Base-by-base conservation (phyloP, 2,888 invertebrate genomes). In the Tinea trinotella region DNA sequence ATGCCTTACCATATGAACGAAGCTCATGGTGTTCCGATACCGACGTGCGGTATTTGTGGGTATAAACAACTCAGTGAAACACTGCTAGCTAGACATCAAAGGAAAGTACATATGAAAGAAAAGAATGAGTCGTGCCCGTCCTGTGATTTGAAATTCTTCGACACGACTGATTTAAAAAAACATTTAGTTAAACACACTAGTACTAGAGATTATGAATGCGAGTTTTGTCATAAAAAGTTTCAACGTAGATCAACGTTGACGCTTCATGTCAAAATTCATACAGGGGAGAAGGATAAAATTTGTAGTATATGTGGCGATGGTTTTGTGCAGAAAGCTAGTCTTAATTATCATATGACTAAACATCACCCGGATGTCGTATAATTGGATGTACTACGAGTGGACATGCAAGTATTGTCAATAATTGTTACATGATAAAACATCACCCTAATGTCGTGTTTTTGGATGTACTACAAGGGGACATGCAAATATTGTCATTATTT, bases 191-290 rank as follows among this genome's bases (percentile, higher is more conserved):
- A 12, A 4, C 71, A 71, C 49, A 59, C 59, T 3, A 54, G 61
- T 7, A 59, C 59, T 3, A 67, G 62, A 13, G 59, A 61, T 7
- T 56, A 53, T 52, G 58, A 64, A 10, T 74, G 71, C 55, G 50
- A 57, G 4, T 64, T 57, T 34, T 74, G 74, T 57, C 61, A 62
- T n/a, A 71, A 74, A 56, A 59, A 59, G 10, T 71, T 68, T 55
- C 55, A 56, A 4, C 56, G 62, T n/a, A 17, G 12, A 3, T 52
- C 18, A 2, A 57, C 62, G 6, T 19, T 61, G 53, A 48, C n/a
- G 3, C 4, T 36, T 10, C 67, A 66, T 22, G 60, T 59, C 49
- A 61, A 52, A 46, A 64, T 64, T 10, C 66, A 66, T 44, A 61
- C 61, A 19, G 56, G 49, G 1, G 57, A 54, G 15, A 56, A 53